phyloP scores from a whole-genome alignment of 2,888 invertebrate species.

The Pammene aurita region DNA sequence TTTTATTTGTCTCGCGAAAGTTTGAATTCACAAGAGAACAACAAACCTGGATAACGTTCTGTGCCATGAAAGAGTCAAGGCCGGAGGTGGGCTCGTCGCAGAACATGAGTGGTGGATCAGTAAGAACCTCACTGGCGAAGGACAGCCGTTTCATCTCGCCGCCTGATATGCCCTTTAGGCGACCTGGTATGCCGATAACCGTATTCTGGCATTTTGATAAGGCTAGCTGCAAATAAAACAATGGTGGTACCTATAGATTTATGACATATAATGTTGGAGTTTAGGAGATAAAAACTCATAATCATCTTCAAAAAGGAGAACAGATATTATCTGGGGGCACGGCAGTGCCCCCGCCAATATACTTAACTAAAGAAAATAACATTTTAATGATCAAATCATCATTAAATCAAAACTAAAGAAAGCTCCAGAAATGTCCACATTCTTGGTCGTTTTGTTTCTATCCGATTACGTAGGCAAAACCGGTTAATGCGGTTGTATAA shows the following conservation, averaged over 20 bases:
- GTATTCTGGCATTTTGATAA: slow-evolving; percentile 95
- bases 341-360: too few species aligned
- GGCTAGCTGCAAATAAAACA: slow-evolving; percentile 84
- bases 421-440: background rate
- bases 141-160: slow-evolving; percentile 97
- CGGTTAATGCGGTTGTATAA: slow-evolving; percentile 18
- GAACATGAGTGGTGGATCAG: slow-evolving; percentile 97
- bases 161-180: slow-evolving; percentile 96
- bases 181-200: slow-evolving; percentile 93
- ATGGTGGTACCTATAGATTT: background rate
- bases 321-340: too few species aligned
- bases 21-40: background rate
- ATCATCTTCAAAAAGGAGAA: too few species aligned
- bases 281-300: too few species aligned
- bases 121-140: slow-evolving; percentile 98
- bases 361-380: too few species aligned
- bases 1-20: too few species aligned
- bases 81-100: slow-evolving; percentile 99
- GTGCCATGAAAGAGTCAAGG: slow-evolving; percentile 98
- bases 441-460: slow-evolving; percentile 10
- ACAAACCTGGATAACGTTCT: slow-evolving; percentile 92
- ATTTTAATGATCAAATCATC: background rate
- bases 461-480: slow-evolving; percentile 10
- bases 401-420: background rate
- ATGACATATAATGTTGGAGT: background rate